Conservation (phyloP, 2,113 vertebrate species). For the Coracopsis vasa region DNA sequence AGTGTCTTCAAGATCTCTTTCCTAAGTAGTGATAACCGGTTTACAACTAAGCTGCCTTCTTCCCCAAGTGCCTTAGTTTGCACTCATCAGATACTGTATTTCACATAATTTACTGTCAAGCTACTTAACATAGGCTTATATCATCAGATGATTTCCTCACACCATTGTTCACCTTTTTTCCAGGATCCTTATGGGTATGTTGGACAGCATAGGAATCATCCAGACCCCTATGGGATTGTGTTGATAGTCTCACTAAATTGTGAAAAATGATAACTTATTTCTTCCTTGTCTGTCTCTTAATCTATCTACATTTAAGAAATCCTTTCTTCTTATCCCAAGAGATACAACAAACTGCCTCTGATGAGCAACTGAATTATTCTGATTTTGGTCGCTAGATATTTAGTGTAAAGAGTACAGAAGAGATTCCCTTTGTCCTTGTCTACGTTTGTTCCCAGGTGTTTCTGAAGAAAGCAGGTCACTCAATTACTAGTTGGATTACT, state of each 20-base stretch:
- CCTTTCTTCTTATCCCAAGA: neutral
- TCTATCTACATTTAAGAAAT: neutral
- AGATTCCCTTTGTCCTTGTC: constrained; percentile 7
- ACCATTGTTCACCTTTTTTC: neutral
- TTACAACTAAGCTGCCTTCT: neutral
- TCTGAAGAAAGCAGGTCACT: constrained; percentile 63
- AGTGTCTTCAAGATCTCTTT: neutral
- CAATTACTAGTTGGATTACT: constrained; percentile 32
- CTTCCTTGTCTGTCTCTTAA: neutral
- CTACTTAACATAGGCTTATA: neutral
- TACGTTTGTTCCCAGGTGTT: neutral
- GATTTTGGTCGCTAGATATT: neutral
- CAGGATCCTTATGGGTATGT: neutral
- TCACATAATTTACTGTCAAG: neutral
- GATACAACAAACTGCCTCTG: neutral
- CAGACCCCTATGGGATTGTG: neutral
- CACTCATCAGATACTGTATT: neutral
- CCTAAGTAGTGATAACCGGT: neutral
- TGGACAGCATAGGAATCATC: neutral
- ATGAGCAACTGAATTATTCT: neutral
- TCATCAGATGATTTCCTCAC: neutral
- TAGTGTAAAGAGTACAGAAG: neutral
- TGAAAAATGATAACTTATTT: neutral
- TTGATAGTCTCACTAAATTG: neutral
- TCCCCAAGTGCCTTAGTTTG: neutral